These are phyloP conservation scores for Ylistrum balloti DNA, from an alignment of 1,140 invertebrate genomes.

Conservation along the genomic window DNA sequence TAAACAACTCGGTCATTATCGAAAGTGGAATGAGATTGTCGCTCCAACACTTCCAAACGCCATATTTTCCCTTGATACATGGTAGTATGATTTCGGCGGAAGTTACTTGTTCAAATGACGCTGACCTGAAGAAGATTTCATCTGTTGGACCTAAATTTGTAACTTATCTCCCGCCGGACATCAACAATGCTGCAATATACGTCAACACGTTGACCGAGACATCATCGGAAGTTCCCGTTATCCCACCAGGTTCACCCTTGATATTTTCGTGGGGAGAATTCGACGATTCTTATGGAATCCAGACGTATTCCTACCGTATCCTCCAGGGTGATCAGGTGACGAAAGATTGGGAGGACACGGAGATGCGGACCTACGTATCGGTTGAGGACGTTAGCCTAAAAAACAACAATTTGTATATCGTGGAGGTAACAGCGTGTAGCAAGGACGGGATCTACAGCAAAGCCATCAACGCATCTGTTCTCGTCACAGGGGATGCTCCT, in stretches of 20 bases:
- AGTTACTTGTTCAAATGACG: slow-evolving; percentile 45
- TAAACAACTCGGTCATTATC: neutral
- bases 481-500: neutral
- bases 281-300: slow-evolving; percentile 48
- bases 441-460: neutral
- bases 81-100: slow-evolving; percentile 1
- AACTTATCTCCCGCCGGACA: neutral
- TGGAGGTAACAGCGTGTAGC: slow-evolving; percentile 33
- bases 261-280: slow-evolving; percentile 44
- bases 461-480: slow-evolving; percentile 41
- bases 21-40: neutral
- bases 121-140: neutral
- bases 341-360: slow-evolving; percentile 27
- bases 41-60: neutral
- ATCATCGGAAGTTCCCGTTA: neutral
- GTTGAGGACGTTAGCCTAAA: slow-evolving; percentile 5
- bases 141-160: neutral
- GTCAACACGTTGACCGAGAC: neutral
- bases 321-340: neutral
- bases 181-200: neutral
- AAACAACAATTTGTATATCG: slow-evolving; percentile 4
- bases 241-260: neutral
- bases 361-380: slow-evolving; percentile 45
- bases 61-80: neutral
- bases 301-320: slow-evolving; percentile 14